Conservation (phyloP, 2,888 invertebrate genomes). For the Cheilosia pagana region DNA sequence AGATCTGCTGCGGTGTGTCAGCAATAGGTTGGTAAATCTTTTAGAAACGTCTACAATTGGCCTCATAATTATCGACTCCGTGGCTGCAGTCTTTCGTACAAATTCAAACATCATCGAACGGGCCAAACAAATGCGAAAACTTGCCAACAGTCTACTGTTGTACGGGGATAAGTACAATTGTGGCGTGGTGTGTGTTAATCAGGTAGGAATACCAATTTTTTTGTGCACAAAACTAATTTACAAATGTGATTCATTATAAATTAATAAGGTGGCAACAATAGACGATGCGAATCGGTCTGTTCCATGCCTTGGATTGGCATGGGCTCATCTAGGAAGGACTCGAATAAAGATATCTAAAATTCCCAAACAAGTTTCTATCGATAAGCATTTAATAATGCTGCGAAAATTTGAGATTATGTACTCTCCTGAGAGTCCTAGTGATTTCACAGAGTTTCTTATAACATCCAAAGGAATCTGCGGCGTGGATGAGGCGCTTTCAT, state of each 20-base stretch:
- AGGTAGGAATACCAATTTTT: slow-evolving; percentile 84
- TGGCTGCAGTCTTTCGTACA: slow-evolving; percentile 88
- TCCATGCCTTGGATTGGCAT: slow-evolving; percentile 87
- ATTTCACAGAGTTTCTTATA: slow-evolving; percentile 84
- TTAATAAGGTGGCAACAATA: slow-evolving; percentile 81
- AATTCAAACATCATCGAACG: slow-evolving; percentile 84
- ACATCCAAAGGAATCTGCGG: slow-evolving; percentile 83
- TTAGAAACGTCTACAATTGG: slow-evolving; percentile 85
- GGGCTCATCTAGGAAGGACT: slow-evolving; percentile 87
- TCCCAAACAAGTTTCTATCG: slow-evolving; percentile 79
- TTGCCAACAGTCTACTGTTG: slow-evolving; percentile 85
- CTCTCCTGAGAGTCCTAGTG: slow-evolving; percentile 85
- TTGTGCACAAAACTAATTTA: background rate
- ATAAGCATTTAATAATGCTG: slow-evolving; percentile 77
- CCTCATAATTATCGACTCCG: slow-evolving; percentile 89
- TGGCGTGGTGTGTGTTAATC: slow-evolving; percentile 89
- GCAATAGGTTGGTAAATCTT: slow-evolving; percentile 85
- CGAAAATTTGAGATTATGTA: slow-evolving; percentile 85
- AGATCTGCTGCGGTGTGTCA: slow-evolving; percentile 85
- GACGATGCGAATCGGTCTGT: slow-evolving; percentile 80
- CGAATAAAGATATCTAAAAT: slow-evolving; percentile 84
- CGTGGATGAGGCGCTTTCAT: slow-evolving; percentile 72
- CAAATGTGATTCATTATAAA: slow-evolving; percentile 17
- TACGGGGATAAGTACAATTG: slow-evolving; percentile 85
- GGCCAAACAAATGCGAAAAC: slow-evolving; percentile 85